phyloP scores from a whole-genome alignment of 2,888 invertebrate genomes.

The Formica aserva region DNA sequence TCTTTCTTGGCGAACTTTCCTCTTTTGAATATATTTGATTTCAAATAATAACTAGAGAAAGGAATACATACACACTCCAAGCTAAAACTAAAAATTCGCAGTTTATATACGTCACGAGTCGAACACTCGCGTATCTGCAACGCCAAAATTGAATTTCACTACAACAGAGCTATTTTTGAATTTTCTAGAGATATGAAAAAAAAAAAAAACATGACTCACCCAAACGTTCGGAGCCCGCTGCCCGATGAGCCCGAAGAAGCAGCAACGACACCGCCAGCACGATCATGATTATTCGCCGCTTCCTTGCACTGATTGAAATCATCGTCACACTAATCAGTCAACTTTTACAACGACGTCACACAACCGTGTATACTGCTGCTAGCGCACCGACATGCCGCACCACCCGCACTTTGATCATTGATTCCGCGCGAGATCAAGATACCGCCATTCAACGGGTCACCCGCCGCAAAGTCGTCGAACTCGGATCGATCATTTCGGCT shows the following conservation, averaged over 20 bases:
- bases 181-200: neutral
- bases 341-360: slow-evolving; percentile 54
- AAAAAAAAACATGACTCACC: slow-evolving; percentile 72
- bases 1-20: neutral
- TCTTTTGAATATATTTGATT: neutral
- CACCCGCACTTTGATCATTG: slow-evolving; percentile 56
- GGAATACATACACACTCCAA: neutral
- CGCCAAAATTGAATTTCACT: neutral
- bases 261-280: slow-evolving; percentile 72
- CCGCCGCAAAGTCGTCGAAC: slow-evolving; percentile 58
- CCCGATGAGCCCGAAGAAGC: slow-evolving; percentile 69
- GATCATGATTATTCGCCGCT: slow-evolving; percentile 61
- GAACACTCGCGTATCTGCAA: neutral
- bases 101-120: neutral
- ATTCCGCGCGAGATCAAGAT: slow-evolving; percentile 18
- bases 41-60: neutral
- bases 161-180: neutral
- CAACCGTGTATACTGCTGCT: slow-evolving; percentile 34
- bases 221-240: slow-evolving; percentile 77
- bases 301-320: slow-evolving; percentile 54
- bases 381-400: slow-evolving; percentile 59
- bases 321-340: slow-evolving; percentile 48
- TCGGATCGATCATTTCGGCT: slow-evolving; percentile 57
- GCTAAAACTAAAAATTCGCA: neutral
- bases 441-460: slow-evolving; percentile 18